These are phyloP conservation scores for Phenganax subtilis DNA, from an alignment of 92 coral and sea anemone genomes.

Conservation along the genomic window DNA sequence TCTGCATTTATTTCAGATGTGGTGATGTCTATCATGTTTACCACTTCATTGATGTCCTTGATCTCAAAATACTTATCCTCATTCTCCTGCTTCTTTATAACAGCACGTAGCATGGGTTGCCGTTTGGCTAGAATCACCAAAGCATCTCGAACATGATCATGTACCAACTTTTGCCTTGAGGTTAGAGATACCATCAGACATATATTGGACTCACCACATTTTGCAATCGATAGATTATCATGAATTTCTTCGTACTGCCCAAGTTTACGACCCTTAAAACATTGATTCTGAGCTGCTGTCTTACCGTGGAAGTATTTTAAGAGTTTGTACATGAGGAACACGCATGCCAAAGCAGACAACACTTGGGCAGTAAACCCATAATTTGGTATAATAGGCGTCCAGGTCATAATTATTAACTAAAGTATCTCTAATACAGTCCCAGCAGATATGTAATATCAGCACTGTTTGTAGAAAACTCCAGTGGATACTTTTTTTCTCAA, in stretches of 20 bases:
- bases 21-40: background rate
- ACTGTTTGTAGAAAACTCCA: too few species aligned
- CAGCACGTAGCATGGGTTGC: conserved; percentile 13
- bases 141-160: background rate
- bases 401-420: too few species aligned
- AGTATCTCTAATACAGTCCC: too few species aligned
- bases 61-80: conserved; percentile 1
- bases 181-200: background rate
- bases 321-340: too few species aligned
- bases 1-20: background rate
- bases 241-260: background rate
- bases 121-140: conserved; percentile 14
- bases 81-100: background rate
- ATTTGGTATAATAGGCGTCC: too few species aligned
- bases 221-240: background rate
- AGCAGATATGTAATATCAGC: too few species aligned
- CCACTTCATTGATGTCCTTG: background rate
- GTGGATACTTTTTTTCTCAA: too few species aligned
- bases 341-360: too few species aligned
- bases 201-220: background rate
- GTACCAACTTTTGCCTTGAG: background rate
- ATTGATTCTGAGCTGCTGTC: too few species aligned
- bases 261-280: background rate
- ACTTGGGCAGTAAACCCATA: too few species aligned
- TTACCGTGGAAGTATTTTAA: too few species aligned